Evolutionary conservation across 2,113 vertebrate species (phyloP).

Genomic region (Lepisosteus osseus): DNA sequence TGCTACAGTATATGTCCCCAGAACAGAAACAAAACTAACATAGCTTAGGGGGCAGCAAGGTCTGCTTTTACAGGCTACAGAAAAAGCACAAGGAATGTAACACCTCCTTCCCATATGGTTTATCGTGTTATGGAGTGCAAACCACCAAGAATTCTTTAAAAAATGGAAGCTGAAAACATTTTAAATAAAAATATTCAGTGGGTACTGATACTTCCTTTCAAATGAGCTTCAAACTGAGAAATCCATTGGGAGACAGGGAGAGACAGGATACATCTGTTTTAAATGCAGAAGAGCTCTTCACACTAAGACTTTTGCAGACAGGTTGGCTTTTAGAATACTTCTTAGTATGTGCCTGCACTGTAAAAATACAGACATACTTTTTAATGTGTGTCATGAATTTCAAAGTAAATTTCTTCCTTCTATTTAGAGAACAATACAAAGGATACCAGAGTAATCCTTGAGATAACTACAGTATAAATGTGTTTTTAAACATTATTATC

Average conservation of each 20-base stretch:
- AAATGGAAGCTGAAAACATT: not conserved
- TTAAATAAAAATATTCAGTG: not conserved
- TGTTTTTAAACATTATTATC: no score
- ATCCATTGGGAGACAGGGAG: not conserved
- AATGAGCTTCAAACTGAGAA: not conserved
- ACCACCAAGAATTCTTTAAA: not conserved
- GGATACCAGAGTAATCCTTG: conserved; percentile 32
- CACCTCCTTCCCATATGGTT: not conserved
- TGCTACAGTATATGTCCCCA: not conserved
- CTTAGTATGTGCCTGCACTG: conserved; percentile 16
- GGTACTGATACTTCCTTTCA: not conserved
- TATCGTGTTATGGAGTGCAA: not conserved
- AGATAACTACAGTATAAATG: no score
- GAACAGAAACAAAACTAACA: not conserved
- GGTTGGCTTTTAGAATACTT: not conserved
- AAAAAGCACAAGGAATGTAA: not conserved
- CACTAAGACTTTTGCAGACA: no score
- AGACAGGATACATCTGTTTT: not conserved
- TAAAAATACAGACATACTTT: conserved; percentile 33
- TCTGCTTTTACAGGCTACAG: not conserved
- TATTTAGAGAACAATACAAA: conserved; percentile 32
- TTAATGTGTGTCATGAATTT: conserved; percentile 39
- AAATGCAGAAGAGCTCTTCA: not conserved
- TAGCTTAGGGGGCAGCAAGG: not conserved
- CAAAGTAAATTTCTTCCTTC: conserved; percentile 19